Percentiles rank a stretch among this genome's conserved stretches.
Conservation (phyloP, 2,888 invertebrate genomes). For the Coecobrya sp. region DNA sequence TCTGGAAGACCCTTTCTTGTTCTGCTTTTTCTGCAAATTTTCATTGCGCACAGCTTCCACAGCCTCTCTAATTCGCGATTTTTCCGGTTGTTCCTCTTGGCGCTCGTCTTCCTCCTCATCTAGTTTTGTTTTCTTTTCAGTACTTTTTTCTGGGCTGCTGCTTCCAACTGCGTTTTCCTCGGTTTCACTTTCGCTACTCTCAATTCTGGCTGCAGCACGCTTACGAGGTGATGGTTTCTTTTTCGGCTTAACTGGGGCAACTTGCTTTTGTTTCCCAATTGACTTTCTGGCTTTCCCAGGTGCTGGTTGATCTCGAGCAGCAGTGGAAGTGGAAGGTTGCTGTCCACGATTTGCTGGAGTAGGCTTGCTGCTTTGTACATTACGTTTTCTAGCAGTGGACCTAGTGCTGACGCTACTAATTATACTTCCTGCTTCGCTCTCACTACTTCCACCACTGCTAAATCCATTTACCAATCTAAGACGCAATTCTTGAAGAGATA, state of each 20-base stretch:
- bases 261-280: neutral
- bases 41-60: neutral
- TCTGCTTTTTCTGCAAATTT: neutral
- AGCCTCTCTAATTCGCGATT: neutral
- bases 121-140: neutral
- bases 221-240: neutral
- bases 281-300: conserved; percentile 1
- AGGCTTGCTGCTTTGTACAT: neutral
- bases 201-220: neutral
- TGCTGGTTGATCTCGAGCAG: too few relatives aligned
- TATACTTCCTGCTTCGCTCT: neutral
- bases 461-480: neutral
- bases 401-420: neutral
- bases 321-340: too few relatives aligned
- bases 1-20: neutral
- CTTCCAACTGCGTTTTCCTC: neutral
- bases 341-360: too few relatives aligned
- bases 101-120: neutral
- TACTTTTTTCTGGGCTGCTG: neutral
- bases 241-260: neutral
- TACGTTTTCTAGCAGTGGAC: neutral
- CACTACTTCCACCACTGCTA: neutral
- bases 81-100: neutral
- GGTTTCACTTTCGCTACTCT: neutral
- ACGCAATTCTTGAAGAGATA: neutral